Evolutionary conservation across 2,888 invertebrate species (phyloP).

Genomic region (Brassicogethes aeneus): DNA sequence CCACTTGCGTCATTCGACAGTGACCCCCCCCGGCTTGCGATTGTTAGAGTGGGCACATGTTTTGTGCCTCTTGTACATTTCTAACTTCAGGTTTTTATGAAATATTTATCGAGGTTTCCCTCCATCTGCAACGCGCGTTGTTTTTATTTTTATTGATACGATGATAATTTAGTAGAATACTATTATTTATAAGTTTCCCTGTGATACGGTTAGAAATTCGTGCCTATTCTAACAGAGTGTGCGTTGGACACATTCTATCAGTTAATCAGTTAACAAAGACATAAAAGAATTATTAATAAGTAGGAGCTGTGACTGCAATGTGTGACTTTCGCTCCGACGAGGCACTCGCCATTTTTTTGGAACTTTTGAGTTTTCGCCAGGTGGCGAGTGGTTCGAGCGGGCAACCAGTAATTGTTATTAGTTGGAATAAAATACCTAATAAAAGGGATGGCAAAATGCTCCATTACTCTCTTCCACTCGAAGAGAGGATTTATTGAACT

Average conservation of each 20-base stretch:
- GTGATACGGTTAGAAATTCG: slow-evolving; percentile 35
- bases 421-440: slow-evolving; percentile 14
- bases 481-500: slow-evolving; percentile 25
- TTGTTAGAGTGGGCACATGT: slow-evolving; percentile 35
- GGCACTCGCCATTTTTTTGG: neutral
- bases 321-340: slow-evolving; percentile 13
- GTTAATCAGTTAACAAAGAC: slow-evolving; percentile 10
- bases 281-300: slow-evolving; percentile 5
- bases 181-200: slow-evolving; percentile 23
- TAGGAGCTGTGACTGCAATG: slow-evolving; percentile 42
- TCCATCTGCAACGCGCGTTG: slow-evolving; percentile 7
- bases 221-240: slow-evolving; percentile 37
- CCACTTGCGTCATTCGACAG: too few species aligned
- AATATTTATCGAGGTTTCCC: slow-evolving; percentile 12
- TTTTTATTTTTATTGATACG: slow-evolving; percentile 6
- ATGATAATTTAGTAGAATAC: slow-evolving; percentile 2
- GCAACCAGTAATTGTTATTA: slow-evolving; percentile 17
- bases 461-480: slow-evolving; percentile 27
- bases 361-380: too few species aligned
- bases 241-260: slow-evolving; percentile 25
- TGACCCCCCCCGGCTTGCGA: too few species aligned
- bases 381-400: neutral
- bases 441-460: slow-evolving; percentile 37
- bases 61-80: slow-evolving; percentile 22
- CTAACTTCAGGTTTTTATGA: slow-evolving; percentile 16